These are phyloP conservation scores for Chionis minor DNA, from an alignment of 2,113 vertebrate species.

Conservation along the genomic window DNA sequence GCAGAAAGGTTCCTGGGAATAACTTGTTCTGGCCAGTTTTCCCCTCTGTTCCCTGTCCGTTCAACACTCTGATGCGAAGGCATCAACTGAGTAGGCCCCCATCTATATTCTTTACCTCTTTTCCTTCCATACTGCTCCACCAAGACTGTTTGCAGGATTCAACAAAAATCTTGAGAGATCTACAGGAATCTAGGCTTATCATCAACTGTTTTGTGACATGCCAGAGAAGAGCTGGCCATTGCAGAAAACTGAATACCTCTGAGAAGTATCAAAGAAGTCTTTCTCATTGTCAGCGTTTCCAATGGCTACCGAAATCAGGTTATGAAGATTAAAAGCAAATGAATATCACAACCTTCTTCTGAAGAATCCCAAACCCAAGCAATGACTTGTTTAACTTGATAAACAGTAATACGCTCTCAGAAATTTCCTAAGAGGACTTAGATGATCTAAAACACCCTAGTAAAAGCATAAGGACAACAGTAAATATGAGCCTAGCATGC, in stretches of 20 bases:
- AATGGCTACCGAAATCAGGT: not conserved
- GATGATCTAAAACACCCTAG: not conserved
- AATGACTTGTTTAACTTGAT: not conserved
- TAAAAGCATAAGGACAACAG: constrained; percentile 22
- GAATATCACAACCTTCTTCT: not conserved
- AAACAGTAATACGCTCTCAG: not conserved
- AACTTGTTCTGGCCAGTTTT: not conserved
- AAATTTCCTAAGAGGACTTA: not conserved
- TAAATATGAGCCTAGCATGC: not conserved
- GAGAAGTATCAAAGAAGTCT: not conserved
- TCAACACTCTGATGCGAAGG: not conserved
- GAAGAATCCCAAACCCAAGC: not conserved
- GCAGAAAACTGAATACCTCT: not conserved
- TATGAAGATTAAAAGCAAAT: not conserved
- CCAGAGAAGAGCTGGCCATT: not conserved
- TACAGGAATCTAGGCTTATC: not conserved
- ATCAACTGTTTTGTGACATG: not conserved
- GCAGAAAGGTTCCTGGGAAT: not conserved
- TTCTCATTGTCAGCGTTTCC: not conserved
- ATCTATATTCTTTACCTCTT: not conserved
- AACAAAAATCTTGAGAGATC: not conserved
- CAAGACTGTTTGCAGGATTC: not conserved
- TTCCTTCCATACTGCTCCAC: not conserved
- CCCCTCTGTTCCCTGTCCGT: not conserved
- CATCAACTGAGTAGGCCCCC: not conserved